Evolutionary conservation across 1,140 invertebrate species (phyloP).

Genomic region (Battus philenor): DNA sequence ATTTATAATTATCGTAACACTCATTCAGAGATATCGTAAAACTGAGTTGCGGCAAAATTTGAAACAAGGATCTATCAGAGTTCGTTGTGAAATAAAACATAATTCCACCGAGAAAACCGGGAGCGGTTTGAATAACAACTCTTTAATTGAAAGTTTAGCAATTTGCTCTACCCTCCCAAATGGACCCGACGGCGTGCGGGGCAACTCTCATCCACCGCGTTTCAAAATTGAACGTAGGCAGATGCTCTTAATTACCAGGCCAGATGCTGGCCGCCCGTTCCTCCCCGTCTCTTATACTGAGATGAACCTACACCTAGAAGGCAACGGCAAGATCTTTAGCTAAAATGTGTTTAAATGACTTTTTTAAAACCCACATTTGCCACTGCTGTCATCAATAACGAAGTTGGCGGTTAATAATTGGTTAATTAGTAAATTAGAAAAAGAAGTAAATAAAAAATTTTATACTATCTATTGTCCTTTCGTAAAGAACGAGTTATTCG

Average conservation of each 20-base stretch:
- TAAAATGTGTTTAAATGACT: constrained; percentile 34
- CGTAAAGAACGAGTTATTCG: too few relatives aligned
- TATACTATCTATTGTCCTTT: too few relatives aligned
- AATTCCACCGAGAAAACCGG: constrained; percentile 53
- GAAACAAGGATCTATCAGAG: constrained; percentile 57
- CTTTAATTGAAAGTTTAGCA: constrained; percentile 76
- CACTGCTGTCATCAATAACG: constrained; percentile 19
- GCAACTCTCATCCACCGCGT: constrained; percentile 63
- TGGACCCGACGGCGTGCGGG: constrained; percentile 61
- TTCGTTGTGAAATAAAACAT: constrained; percentile 67
- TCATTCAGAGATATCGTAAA: constrained; percentile 30
- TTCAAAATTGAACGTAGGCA: constrained; percentile 74
- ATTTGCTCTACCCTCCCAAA: constrained; percentile 70
- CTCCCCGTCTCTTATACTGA: constrained; percentile 29
- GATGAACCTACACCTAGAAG: constrained; percentile 34
- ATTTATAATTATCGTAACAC: too few relatives aligned
- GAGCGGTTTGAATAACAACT: constrained; percentile 74
- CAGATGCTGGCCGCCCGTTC: constrained; percentile 49
- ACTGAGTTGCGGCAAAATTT: constrained; percentile 41
- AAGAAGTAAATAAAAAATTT: too few relatives aligned
- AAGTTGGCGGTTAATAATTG: constrained; percentile 29
- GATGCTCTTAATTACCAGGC: constrained; percentile 70
- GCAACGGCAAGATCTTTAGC: constrained; percentile 37
- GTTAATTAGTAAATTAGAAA: constrained; percentile 24
- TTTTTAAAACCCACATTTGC: constrained; percentile 35